Percentiles rank a stretch among this genome's conserved stretches.
Evolutionary conservation across 1,140 invertebrate species (phyloP).

Genomic region (Hydropsyche tenuis): DNA sequence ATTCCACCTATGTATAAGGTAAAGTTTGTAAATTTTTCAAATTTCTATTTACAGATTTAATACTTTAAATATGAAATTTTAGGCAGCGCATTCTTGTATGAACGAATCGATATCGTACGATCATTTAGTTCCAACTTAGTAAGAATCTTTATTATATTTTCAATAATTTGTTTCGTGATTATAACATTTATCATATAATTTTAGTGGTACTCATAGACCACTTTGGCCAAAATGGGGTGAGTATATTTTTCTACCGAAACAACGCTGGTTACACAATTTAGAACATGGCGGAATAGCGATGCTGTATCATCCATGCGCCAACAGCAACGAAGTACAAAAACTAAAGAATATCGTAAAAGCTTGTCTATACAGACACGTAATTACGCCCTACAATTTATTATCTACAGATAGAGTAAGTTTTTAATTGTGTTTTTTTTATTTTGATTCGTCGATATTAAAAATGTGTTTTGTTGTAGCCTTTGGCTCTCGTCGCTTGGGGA

Average conservation of each 20-base stretch:
- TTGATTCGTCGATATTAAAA: no score
- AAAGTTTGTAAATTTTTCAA: no score
- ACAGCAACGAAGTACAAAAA: slow-evolving; percentile 68
- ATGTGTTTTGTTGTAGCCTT: slow-evolving; percentile 66
- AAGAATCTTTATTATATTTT: slow-evolving; percentile 52
- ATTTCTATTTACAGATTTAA: slow-evolving; percentile 38
- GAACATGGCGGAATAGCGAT: slow-evolving; percentile 88
- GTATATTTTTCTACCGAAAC: slow-evolving; percentile 80
- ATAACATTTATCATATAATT: slow-evolving; percentile 43
- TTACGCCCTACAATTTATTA: slow-evolving; percentile 75
- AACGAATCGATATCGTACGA: slow-evolving; percentile 71
- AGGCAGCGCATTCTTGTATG: slow-evolving; percentile 77
- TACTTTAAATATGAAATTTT: slow-evolving; percentile 50
- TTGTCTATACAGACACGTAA: slow-evolving; percentile 82
- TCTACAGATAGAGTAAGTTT: slow-evolving; percentile 66
- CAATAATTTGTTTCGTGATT: no score
- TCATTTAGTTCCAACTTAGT: slow-evolving; percentile 70
- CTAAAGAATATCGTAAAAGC: slow-evolving; percentile 70
- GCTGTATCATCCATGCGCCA: slow-evolving; percentile 88
- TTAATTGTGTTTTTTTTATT: background rate
- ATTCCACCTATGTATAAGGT: slow-evolving; percentile 70
- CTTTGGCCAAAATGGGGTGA: slow-evolving; percentile 84
- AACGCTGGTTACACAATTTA: slow-evolving; percentile 85
- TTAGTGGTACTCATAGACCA: slow-evolving; percentile 80
- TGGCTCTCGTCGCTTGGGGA: slow-evolving; percentile 81